Base-by-base conservation (phyloP, 2,113 vertebrate species). In the Pristiophorus japonicus region DNA sequence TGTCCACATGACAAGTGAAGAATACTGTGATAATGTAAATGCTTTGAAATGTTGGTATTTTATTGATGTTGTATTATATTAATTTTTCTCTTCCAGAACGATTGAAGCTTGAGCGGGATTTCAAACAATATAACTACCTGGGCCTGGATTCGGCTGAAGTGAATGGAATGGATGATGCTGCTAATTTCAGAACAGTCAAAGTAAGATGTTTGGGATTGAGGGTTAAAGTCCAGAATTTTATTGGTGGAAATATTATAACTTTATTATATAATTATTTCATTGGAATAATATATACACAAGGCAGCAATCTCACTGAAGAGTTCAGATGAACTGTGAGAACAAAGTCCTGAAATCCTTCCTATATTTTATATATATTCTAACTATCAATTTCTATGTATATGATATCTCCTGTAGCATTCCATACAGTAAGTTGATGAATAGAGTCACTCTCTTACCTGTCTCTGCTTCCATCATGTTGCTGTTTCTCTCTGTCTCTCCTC, bases 101-200 rank as follows among this genome's bases (percentile, higher is more conserved):
- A 87, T 98, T 99, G 95, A 99, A 98, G 96, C 97, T 99, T 87
- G 98, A 99, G 96, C 97, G 97, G 10, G 99, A 99, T 96, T 98
- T 99, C 97, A 99, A 98, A 97, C 98, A 98, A 90, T 99, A 99
- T 96, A 99, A 99, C 97, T 99, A 99, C 97, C 97, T 99, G 96
- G 98, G 98, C 95, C 97, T 99, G 96, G 99, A 99, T 96, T 99
- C 99, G 0, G 98, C 99, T 12, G 97, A 70, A 95, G 99, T 99
- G 95, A 99, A 98, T 18, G 99, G 99, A 38, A 97, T 99, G 95
- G 99, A 99, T 22, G 99, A 99, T 67, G 98, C 99, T 6, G 97
- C 98, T 78, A 98, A 98, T 96, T 99, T 99, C 97, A 97, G 98
- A 96, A 99, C 99, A 0, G 98, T 99, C 85, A 97, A 98, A 97